phyloP scores from a whole-genome alignment of 2,113 vertebrate species.

The Arothron firmamentum region DNA sequence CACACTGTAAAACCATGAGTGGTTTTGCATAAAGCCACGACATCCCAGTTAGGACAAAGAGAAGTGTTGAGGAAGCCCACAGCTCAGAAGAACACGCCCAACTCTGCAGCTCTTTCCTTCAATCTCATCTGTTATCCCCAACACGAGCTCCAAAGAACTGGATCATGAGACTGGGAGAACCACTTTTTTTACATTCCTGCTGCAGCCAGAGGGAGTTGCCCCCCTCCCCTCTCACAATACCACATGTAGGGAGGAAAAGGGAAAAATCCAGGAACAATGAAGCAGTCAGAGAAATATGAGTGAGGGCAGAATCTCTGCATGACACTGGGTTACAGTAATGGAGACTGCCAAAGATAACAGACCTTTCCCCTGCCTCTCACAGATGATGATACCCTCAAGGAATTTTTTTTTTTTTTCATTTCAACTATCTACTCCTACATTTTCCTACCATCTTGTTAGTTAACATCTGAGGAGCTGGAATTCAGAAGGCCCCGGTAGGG shows the following conservation, averaged over 20 bases:
- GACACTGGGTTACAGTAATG: slow-evolving; percentile 42
- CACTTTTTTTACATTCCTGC: slow-evolving; percentile 64
- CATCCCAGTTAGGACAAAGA: slow-evolving; percentile 39
- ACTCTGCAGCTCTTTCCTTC: slow-evolving; percentile 35
- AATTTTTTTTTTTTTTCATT: slow-evolving; percentile 44
- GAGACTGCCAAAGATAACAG: slow-evolving; percentile 46
- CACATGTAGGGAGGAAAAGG: slow-evolving; percentile 38
- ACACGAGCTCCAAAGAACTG: slow-evolving; percentile 50
- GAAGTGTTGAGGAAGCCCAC: slow-evolving; percentile 49
- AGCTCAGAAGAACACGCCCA: slow-evolving; percentile 31
- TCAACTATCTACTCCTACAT: slow-evolving; percentile 41
- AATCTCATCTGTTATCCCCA: slow-evolving; percentile 48
- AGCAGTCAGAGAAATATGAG: slow-evolving; percentile 43
- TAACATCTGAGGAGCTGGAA: slow-evolving; percentile 15
- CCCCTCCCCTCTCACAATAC: not conserved
- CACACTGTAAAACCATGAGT: slow-evolving; percentile 13
- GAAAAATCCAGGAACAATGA: slow-evolving; percentile 55
- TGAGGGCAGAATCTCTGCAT: slow-evolving; percentile 8
- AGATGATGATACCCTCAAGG: slow-evolving; percentile 33
- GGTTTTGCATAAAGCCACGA: slow-evolving; percentile 28
- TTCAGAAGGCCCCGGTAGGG: slow-evolving; percentile 10
- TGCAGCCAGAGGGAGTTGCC: slow-evolving; percentile 29
- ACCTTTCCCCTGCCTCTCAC: slow-evolving; percentile 16
- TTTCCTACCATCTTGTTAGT: slow-evolving; percentile 41
- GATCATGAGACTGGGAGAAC: slow-evolving; percentile 63